Evolutionary conservation across 2,888 invertebrate species (phyloP), one percentile per base, ranked within the genome.

Genomic region (Eupithecia vulgata): DNA sequence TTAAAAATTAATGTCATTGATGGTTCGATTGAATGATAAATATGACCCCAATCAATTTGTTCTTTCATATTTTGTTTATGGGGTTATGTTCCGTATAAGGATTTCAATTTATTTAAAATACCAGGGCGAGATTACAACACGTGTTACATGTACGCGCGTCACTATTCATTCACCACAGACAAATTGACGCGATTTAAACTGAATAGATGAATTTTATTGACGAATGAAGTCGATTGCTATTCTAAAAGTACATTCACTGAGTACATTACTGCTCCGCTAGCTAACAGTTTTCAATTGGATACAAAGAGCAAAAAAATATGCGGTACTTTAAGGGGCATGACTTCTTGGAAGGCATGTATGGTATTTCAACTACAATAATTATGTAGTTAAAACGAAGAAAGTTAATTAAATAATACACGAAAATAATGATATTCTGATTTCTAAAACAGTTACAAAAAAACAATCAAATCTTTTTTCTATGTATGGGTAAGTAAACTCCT

Each of bases 291-390:
- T 61, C 61, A 61, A 61, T 61, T 61, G 61, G 61, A 61, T 34
- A 17, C 34, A 34, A 61, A 34, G 34, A 34, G 12, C 21, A 61
- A 61, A 61, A n/a, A 34, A 34, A 34, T 61, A 57, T 61, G 61
- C 61, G 34, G 61, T 61, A 61, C 61, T 17, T 61, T 34, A 61
- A 34, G 34, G 61, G 61, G 30, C 61, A 57, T 57, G 34, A 61
- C 15, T 34, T 61, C 30, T 34, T 7, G 17, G 8, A 34, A 17
- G 21, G 17, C 30, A 30, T 59, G 12, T 57, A 57, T 12, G 21
- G 12, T 52, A 21, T 57, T 57, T 25, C 3, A 13, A 57, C 13
- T 21, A 5, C 8, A 57, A 57, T 25, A 21, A 52, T 3, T 57
- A 15, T 37, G 37, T 37, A 37, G 37, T 37, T 37, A 37, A 37